Evolutionary conservation across 2,888 invertebrate genomes (phyloP).

Genomic region (Cheilosia grossa): DNA sequence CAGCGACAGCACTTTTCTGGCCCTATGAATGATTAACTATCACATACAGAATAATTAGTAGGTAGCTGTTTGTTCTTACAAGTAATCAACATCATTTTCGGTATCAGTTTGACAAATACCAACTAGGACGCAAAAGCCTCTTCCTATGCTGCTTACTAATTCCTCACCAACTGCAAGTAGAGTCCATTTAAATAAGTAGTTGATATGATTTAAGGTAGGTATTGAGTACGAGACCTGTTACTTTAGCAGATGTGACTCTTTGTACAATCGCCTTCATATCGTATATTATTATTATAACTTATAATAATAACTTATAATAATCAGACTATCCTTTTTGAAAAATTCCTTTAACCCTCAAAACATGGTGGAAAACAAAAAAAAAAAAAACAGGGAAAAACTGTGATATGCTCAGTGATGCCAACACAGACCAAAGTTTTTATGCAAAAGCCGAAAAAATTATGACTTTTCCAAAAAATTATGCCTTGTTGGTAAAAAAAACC

Average conservation of each 20-base stretch:
- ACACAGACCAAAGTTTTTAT: too few relatives aligned
- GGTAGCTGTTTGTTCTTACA: slow-evolving; percentile 85
- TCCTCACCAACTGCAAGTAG: slow-evolving; percentile 88
- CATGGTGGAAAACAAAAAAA: too few relatives aligned
- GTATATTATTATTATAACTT: not conserved
- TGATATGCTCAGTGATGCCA: too few relatives aligned
- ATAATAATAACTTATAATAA: too few relatives aligned
- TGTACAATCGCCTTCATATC: slow-evolving; percentile 91
- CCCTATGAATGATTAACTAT: slow-evolving; percentile 84
- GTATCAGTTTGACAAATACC: slow-evolving; percentile 92
- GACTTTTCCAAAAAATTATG: too few relatives aligned
- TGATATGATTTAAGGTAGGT: not conserved
- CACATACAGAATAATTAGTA: not conserved
- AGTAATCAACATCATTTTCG: slow-evolving; percentile 91
- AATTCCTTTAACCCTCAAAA: too few relatives aligned
- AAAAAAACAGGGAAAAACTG: too few relatives aligned
- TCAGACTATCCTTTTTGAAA: too few relatives aligned
- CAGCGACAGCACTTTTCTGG: slow-evolving; percentile 90
- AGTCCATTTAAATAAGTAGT: not conserved
- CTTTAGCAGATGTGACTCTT: slow-evolving; percentile 88
- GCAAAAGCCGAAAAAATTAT: too few relatives aligned
- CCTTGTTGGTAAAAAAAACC: too few relatives aligned
- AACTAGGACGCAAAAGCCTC: slow-evolving; percentile 92
- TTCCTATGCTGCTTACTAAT: slow-evolving; percentile 90
- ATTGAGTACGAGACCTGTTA: not conserved